Evolutionary conservation across 2,797 vertebrate species (phyloP).

Genomic region (Schizopygopsis pylzovi): DNA sequence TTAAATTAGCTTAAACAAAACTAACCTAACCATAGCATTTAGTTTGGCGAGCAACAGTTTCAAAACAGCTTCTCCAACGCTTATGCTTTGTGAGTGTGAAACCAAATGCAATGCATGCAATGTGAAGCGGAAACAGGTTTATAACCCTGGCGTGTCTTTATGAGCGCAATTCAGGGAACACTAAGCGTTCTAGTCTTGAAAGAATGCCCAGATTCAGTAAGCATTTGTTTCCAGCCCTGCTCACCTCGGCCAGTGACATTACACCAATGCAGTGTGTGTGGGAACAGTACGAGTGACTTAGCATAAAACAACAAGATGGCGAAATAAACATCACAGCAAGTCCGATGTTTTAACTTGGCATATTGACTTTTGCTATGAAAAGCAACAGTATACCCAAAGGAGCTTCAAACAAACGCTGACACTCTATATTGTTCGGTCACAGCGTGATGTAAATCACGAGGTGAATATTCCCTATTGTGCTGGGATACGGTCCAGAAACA

Average conservation of each 20-base stretch:
- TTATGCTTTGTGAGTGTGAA: slow-evolving; percentile 21
- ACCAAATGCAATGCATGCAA: slow-evolving; percentile 20
- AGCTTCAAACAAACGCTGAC: slow-evolving; percentile 50
- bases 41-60: neutral
- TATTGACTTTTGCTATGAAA: slow-evolving; percentile 57
- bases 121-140: slow-evolving; percentile 45
- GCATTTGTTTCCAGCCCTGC: neutral
- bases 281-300: slow-evolving; percentile 33
- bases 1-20: neutral
- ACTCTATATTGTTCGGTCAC: slow-evolving; percentile 48
- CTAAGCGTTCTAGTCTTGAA: neutral
- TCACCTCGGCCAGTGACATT: neutral
- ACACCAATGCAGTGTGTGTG: slow-evolving; percentile 2
- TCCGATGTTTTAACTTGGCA: slow-evolving; percentile 24
- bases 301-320: slow-evolving; percentile 19
- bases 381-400: slow-evolving; percentile 42
- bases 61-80: neutral
- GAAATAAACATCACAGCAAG: slow-evolving; percentile 47
- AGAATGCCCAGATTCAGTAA: slow-evolving; percentile 11
- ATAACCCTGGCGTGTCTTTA: slow-evolving; percentile 17
- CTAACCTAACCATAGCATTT: neutral
- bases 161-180: neutral
- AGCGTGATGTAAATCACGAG: slow-evolving; percentile 36
- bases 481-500: slow-evolving; percentile 57
- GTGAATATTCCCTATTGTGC: slow-evolving; percentile 52